Base-by-base conservation (phyloP, 2,888 invertebrate species). In the Cabera pusaria region DNA sequence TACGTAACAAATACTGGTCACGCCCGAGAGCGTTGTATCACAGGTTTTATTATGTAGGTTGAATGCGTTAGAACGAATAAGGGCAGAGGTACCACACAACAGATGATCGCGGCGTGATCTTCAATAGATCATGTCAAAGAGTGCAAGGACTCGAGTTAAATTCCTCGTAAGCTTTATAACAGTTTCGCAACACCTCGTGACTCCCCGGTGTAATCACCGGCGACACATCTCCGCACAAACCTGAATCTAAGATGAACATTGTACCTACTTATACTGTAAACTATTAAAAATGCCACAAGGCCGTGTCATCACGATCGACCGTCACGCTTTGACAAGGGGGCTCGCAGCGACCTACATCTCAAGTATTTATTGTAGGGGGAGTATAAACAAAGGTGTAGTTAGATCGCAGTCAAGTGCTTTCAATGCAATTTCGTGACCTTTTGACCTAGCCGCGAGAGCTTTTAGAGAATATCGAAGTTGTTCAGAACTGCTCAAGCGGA, bases 131-230 rank as follows among this genome's bases (percentile, higher is more conserved):
- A 29, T 31, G 12, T 22, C 31, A 40, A 44, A 34, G 31, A 31
- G 29, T 29, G 6, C 34, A 39, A 38, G 38, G 37, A 33, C 31
- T 34, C 18, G n/a, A 33, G 34, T 33, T 37, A 45, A 49, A 47
- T 58, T 49, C 61, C 59, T 40, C 42, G 48, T 48, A 53, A 51
- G 41, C 49, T 43, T 50, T 31, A 46, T 52, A 48, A 27, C 35
- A 29, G 52, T 79, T 69, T 72, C 68, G 65, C 64, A 79, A 79
- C 35, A 50, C 44, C 54, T 78, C 81, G 80, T 82, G 81, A 76
- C 69, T 65, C 44, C 51, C 44, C 52, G 11, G 9, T 53, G 59
- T 67, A 66, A 79, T 76, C 76, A 59, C 59, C 54, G 50, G 58
- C 56, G 64, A 68, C 69, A 64, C 59, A 64, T 51, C 44, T 10